Conservation (phyloP, 2,888 invertebrate species). For the Prosopocoilus inquinatus region DNA sequence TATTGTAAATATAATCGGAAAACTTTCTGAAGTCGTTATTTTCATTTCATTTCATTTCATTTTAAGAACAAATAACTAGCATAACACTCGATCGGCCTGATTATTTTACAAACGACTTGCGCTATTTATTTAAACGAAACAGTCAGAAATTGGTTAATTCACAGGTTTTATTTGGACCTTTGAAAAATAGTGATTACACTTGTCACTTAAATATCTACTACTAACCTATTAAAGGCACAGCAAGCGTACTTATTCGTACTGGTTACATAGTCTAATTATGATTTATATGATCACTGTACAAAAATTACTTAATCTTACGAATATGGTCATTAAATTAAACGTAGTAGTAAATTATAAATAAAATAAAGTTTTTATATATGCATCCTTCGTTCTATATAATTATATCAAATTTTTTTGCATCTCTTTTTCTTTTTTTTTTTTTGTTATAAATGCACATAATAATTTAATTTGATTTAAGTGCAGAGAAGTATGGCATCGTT, state of each 20-base stretch:
- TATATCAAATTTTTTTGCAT: no score
- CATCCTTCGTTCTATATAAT: no score
- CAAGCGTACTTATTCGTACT: constrained; percentile 51
- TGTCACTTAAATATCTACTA: constrained; percentile 41
- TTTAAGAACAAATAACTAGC: no score
- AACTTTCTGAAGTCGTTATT: constrained; percentile 14
- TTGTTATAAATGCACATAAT: constrained; percentile 17
- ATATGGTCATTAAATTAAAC: no score
- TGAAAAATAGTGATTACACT: constrained; percentile 49
- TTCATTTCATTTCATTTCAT: background rate
- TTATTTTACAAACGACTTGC: no score
- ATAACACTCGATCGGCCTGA: no score
- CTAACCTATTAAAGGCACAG: constrained; percentile 49
- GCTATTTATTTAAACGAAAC: no score
- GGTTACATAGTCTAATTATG: constrained; percentile 38
- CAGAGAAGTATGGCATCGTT: no score
- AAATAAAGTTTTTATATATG: no score
- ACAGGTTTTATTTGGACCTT: constrained; percentile 39
- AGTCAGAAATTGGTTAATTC: no score
- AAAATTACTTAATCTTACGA: constrained; percentile 24
- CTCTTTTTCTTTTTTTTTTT: no score
- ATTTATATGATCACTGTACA: constrained; percentile 27
- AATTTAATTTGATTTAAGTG: constrained; percentile 2
- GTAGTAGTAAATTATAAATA: no score
- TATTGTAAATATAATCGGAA: constrained; percentile 37